Evolutionary conservation across 2,797 vertebrate genomes (phyloP), one percentile per base, ranked within the genome.

Genomic region (Percopsis omiscomaycus): DNA sequence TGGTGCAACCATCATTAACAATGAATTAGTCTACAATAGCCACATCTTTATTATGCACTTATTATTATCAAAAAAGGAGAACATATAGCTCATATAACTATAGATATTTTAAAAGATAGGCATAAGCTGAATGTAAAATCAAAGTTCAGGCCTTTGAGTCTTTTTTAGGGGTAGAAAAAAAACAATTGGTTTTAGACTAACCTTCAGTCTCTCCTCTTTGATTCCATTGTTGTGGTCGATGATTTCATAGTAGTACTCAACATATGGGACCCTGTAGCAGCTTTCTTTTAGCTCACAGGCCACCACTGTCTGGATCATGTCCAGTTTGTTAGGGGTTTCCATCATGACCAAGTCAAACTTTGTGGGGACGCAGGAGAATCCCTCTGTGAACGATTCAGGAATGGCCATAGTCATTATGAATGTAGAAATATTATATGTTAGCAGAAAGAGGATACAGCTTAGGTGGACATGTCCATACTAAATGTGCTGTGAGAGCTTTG

Each of bases 301-400:
- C 14, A 56, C 71, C 75, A 92, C 88, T 0, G 59, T 94, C 79
- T 46, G 79, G 79, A 94, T 72, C 29, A 92, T 59, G n/a, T 93
- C 90, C 54, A 78, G 73, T 65, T 89, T 91, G 13, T 85, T 91
- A 0, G 90, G 90, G 1, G 63, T 94, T 78, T 92, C 89, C 75
- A 94, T 75, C 44, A 92, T 73, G 10, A 84, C 86, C 0, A 90
- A 83, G 71, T 83, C 90, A 58, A 95, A 93, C 79, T 89, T 91
- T 1, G 83, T 93, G 64, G 94, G 93, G 11, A 90, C 29, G 3
- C 92, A 94, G 59, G 84, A 90, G 73, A 94, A 88, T 56, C 93
- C 92, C 50, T 89, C 91, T 92, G 71, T 49, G 32, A 48, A 67
- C 2, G 61, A 76, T 52, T 0, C 3, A 58, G 28, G 16, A 51